Evolutionary conservation across 2,797 vertebrate genomes (phyloP), one percentile per base, ranked within the genome.

Genomic region (Lacerta agilis): DNA sequence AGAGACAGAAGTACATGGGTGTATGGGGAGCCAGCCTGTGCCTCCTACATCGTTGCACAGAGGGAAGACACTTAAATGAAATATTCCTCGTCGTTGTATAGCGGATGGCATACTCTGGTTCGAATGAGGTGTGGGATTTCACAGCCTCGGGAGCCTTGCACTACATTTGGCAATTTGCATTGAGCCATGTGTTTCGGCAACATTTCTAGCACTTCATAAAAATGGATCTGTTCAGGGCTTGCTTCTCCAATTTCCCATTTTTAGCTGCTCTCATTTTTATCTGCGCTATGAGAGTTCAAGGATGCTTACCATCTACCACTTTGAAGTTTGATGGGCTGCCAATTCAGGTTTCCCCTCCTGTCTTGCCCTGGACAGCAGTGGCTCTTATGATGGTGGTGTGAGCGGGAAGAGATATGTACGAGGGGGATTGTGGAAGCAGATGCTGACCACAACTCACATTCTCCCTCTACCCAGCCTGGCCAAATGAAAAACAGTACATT

Each of bases 141-240:
- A 36, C 17, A 73, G n/a, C n/a, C 82, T 72, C 49, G 15, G 41
- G 77, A 80, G 25, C 13, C 20, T 75, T 87, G 25, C 11, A 17
- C 49, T 87, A 73, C 25, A n/a, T 87, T 79, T 81, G 49, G 27
- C 38, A 43, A 61, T 29, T 75, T 87, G 78, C 78, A 81, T 5
- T 38, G 18, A 61, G 17, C 36, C 27, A 41, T 81, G 27, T 11
- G 81, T 33, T 87, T 73, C 36, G 23, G 86, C 27, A 58, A 18
- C 15, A 25, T 81, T 73, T 81, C 49, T 61, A 41, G 33, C 49
- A 29, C 27, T 73, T 43, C 49, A 61, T 73, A 43, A n/a, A 73
- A 81, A 81, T 72, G 25, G 61, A 18, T 86, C 38, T 67, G 41
- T 33, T 72, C 13, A 10, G 41, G 41, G 45, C 45, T 5, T 85